Base-by-base conservation (phyloP, 2,888 invertebrate genomes). In the Tetramorium bicarinatum region DNA sequence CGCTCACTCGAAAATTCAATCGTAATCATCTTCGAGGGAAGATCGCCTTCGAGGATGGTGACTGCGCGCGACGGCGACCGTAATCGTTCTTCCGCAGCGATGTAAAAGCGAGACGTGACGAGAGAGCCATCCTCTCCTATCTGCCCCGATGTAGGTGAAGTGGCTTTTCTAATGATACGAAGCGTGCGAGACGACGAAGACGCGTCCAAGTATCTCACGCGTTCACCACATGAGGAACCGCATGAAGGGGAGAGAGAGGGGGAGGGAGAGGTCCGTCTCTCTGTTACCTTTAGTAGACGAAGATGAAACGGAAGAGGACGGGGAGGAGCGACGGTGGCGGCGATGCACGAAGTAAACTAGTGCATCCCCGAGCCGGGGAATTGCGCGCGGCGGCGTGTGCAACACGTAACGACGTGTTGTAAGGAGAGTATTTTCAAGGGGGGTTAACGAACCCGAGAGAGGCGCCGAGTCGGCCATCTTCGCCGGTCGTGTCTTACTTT, bases 371-470 rank as follows among this genome's bases (percentile, higher is more conserved):
- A 87, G 89, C 41, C 71, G 81, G 47, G 62, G 47, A 66, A 66
- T 21, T 64, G 84, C 77, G 92, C 93, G 93, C 92, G 62, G 21
- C 62, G 64, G 47, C 41, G 75, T 75, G 75, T 75, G 93, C 93
- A 92, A 93, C 92, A 69, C 59, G 69, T 69, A 69, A 83, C 90
- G 91, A 92, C 92, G 69, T 79, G 79, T 59, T 79, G 92, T 91
- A 93, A 92, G 94, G 79, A 93, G 92, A 93, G 94, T 94, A 94
- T 94, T 94, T 94, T 94, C 93, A 93, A 79, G 59, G 47, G 89
- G 91, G 94, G 94, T 94, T 92, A 93, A 94, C 92, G 94, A 94
- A 94, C 94, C 89, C 85, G 64, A 47, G 79, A 47, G 79, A 79
- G 67, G 67, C 77, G 54, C 29, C 56, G 86, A 59, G 84, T 56